phyloP scores from a whole-genome alignment of 2,888 invertebrate genomes.

The Cistogaster globosa region DNA sequence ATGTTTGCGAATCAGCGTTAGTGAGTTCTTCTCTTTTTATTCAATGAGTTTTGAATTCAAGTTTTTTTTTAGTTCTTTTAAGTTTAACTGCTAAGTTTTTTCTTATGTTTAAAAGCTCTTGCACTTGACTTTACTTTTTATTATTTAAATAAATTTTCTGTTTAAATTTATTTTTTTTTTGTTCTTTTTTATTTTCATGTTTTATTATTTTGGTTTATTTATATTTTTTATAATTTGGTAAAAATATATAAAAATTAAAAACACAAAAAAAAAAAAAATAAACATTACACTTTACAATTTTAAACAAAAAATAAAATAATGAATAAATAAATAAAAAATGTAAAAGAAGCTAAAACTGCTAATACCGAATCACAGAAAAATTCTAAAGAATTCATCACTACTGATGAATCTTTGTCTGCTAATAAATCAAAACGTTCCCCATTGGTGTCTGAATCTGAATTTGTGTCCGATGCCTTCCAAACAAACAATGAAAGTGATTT shows the following conservation, averaged over 20 bases:
- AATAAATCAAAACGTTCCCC: constrained; percentile 71
- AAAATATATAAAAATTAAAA: constrained; percentile 50
- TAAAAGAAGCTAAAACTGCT: constrained; percentile 72
- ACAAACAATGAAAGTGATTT: constrained; percentile 86
- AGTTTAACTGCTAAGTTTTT: constrained; percentile 59
- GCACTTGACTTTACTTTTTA: constrained; percentile 47
- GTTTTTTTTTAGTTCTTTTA: constrained; percentile 23
- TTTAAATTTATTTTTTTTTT: constrained; percentile 75
- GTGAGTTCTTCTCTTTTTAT: constrained; percentile 31
- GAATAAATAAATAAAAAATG: constrained; percentile 65
- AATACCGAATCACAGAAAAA: constrained; percentile 69
- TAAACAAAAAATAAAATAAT: constrained; percentile 54
- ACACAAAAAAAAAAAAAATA: constrained; percentile 68
- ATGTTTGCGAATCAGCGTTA: constrained; percentile 57
- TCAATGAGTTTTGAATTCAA: not conserved
- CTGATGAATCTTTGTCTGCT: constrained; percentile 50
- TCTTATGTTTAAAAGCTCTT: constrained; percentile 53
- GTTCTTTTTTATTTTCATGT: constrained; percentile 57
- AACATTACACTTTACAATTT: constrained; percentile 70
- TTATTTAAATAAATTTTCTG: constrained; percentile 52
- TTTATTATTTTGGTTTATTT: constrained; percentile 22
- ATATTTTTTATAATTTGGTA: constrained; percentile 66
- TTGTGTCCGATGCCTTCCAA: constrained; percentile 90
- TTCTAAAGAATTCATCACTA: constrained; percentile 44
- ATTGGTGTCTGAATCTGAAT: constrained; percentile 85